Percentiles rank a stretch among this genome's conserved stretches.
phyloP scores from a whole-genome alignment of 1,140 invertebrate genomes.

The Latrodectus geometricus region DNA sequence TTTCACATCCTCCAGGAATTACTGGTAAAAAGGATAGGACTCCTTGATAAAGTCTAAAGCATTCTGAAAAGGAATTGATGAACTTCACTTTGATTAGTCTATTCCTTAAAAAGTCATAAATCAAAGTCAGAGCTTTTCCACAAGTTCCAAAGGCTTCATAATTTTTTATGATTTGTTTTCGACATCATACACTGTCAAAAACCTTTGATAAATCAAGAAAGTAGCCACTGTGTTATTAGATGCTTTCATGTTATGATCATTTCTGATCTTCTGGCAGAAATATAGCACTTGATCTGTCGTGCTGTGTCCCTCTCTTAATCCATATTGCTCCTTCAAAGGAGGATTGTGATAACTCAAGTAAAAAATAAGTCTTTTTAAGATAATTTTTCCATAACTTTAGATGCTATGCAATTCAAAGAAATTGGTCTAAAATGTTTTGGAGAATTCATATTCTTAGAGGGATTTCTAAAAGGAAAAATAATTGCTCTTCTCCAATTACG shows the following conservation, averaged over 20 bases:
- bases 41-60: constrained; percentile 2
- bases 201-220: neutral
- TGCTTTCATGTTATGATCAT: neutral
- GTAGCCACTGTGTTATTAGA: neutral
- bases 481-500: constrained; percentile 1
- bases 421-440: neutral
- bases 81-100: too few species aligned
- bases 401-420: neutral
- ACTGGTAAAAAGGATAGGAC: neutral
- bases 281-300: neutral
- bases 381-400: constrained; percentile 3
- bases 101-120: too few species aligned
- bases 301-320: too few species aligned
- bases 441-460: neutral
- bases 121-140: too few species aligned
- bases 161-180: neutral
- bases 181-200: constrained; percentile 4
- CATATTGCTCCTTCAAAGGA: too few species aligned
- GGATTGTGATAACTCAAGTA: neutral
- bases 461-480: constrained; percentile 1
- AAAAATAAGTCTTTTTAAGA: constrained; percentile 3
- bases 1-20: neutral
- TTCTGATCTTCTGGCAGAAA: constrained; percentile 7
- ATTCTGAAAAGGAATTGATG: too few species aligned
- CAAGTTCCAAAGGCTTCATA: neutral